Evolutionary conservation across 2,113 vertebrate genomes (phyloP).

Genomic region (Antechinus flavipes): DNA sequence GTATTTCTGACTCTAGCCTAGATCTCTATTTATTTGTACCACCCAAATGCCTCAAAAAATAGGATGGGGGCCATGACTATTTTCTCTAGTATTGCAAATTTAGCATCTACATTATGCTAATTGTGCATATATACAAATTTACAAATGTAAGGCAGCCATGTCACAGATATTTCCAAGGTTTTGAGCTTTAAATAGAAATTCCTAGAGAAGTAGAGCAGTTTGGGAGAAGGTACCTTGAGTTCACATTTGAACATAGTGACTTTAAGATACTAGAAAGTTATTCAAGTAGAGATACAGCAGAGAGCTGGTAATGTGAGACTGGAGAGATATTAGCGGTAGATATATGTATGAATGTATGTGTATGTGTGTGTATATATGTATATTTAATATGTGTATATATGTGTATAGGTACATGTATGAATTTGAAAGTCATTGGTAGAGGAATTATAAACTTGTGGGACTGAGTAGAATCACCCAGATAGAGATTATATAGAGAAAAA

Average conservation of each 20-base stretch:
- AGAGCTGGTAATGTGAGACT: background rate
- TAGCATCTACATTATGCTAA: too few relatives aligned
- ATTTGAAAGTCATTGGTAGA: too few relatives aligned
- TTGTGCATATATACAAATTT: background rate
- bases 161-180: background rate
- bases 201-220: background rate
- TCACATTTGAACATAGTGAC: background rate
- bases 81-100: background rate
- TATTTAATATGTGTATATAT: too few relatives aligned
- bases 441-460: too few relatives aligned
- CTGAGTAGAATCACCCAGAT: background rate
- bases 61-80: background rate
- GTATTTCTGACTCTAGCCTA: background rate
- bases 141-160: background rate
- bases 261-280: background rate
- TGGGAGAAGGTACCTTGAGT: background rate
- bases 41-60: background rate
- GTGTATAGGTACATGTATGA: too few relatives aligned
- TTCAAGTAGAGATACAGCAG: background rate
- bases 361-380: too few relatives aligned
- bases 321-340: too few relatives aligned
- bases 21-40: background rate
- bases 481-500: background rate
- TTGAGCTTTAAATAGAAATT: background rate
- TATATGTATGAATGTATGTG: too few relatives aligned